Conservation (phyloP, 2,888 invertebrate species). For the Ophion obscuratus region DNA sequence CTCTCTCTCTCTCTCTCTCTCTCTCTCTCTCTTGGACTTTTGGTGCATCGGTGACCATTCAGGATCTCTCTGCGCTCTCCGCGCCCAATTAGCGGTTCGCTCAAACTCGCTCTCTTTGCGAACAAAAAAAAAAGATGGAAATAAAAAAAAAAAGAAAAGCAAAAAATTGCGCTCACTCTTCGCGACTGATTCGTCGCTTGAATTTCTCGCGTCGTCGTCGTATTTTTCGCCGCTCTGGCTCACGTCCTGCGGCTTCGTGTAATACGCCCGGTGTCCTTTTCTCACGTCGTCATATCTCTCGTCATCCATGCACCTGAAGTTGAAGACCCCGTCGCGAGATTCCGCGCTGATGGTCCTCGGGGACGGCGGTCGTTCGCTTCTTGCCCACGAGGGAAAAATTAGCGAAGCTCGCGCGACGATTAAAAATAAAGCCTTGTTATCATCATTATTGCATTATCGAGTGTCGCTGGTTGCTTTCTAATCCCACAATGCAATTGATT, state of each 20-base stretch:
- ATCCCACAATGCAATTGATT: not conserved
- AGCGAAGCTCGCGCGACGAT: not conserved
- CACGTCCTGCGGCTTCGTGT: constrained; percentile 21
- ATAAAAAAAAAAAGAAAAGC: constrained; percentile 23
- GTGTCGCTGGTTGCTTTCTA: not conserved
- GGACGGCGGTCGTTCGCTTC: not conserved
- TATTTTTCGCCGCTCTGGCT: constrained; percentile 40
- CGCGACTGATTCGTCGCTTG: constrained; percentile 50
- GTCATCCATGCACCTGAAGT: constrained; percentile 32
- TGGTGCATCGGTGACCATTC: constrained; percentile 40
- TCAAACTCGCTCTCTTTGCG: constrained; percentile 55
- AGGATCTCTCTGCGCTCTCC: constrained; percentile 72
- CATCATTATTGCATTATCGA: not conserved
- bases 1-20: constrained; percentile 64
- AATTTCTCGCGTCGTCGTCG: constrained; percentile 51
- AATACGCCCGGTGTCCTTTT: constrained; percentile 24
- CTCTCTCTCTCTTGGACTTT: constrained; percentile 29
- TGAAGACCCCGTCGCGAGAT: not conserved
- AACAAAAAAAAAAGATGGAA: constrained; percentile 20
- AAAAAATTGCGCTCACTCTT: constrained; percentile 44
- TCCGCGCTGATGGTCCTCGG: not conserved
- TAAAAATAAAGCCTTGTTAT: not conserved
- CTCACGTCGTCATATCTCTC: constrained; percentile 54
- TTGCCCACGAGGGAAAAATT: constrained; percentile 1
- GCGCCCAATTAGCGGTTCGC: constrained; percentile 78